Evolutionary conservation across 2,888 invertebrate species (phyloP), one percentile per base, ranked within the genome.

Genomic region (Philereme vetulata): DNA sequence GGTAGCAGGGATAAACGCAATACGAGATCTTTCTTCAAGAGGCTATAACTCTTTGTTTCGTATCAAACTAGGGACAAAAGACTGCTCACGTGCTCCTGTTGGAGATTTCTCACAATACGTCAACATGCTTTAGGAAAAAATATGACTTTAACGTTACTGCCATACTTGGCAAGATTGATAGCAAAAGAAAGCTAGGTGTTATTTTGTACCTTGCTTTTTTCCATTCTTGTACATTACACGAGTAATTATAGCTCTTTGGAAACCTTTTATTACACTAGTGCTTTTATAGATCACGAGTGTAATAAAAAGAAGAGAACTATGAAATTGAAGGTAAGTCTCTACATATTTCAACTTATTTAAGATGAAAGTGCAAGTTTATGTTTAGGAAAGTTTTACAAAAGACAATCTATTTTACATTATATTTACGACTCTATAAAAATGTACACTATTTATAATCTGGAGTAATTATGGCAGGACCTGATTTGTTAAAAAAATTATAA

Each of bases 21-120:
- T 67, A 66, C 65, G 64, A 67, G 65, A 60, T 66, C 66, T 75
- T 72, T 71, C 67, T 66, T 45, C 62, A 54, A 49, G 66, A 58
- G 59, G 65, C 72, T 68, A 71, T 76, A 75, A 71, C 67, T 74
- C 77, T 77, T 76, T 77, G 77, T 76, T 77, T 74, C 68, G 73
- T 72, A 72, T 72, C 65, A 72, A 72, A 74, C 70, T 69, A 66
- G 62, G 57, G 70, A 71, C 70, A 73, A 67, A 65, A 67, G 67
- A 69, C 71, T 65, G 60, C 67, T 70, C 75, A 68, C 69, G 71
- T 76, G 68, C 58, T 58, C 53, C 63, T 58, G 49, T 62, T 69
- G 51, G 65, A 63, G 64, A 68, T 66, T 68, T 67, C 68, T 70
- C 69, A 64, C 67, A 66, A 69, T 65, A 66, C 65, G 64, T 70